These are phyloP conservation scores for Chlamydotis undulata DNA, from an alignment of 2,113 vertebrate species.

Conservation along the genomic window DNA sequence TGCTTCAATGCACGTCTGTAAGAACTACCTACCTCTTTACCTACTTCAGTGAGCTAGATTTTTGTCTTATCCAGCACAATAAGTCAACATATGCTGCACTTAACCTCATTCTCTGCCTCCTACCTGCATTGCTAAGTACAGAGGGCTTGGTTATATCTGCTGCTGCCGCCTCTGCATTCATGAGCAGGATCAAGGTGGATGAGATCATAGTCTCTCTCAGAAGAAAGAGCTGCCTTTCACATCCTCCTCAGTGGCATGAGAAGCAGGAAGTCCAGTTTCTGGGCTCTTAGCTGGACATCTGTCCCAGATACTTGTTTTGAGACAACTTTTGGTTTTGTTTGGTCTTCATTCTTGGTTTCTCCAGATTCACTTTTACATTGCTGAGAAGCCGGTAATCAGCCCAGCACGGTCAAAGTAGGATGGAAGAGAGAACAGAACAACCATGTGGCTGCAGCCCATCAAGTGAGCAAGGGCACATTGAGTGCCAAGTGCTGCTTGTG, in stretches of 20 bases:
- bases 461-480: fast-evolving
- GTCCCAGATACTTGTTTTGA: not conserved
- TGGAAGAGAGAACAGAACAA: not conserved
- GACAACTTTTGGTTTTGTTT: not conserved
- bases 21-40: not conserved
- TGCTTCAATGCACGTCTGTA: not conserved
- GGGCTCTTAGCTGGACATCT: not conserved
- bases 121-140: not conserved
- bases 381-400: not conserved
- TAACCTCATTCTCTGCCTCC: not conserved
- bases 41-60: not conserved
- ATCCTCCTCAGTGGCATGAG: not conserved
- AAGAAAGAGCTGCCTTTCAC: not conserved
- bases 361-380: not conserved
- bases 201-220: not conserved
- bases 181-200: not conserved
- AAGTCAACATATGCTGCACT: not conserved
- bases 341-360: not conserved
- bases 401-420: not conserved
- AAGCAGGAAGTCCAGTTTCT: not conserved
- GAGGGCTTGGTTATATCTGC: not conserved
- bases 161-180: fast-evolving
- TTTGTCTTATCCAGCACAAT: not conserved
- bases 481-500: not conserved
- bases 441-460: not conserved